These are phyloP conservation scores for Semaprochilodus insignis DNA, from an alignment of 2,797 vertebrate genomes.

Conservation along the genomic window DNA sequence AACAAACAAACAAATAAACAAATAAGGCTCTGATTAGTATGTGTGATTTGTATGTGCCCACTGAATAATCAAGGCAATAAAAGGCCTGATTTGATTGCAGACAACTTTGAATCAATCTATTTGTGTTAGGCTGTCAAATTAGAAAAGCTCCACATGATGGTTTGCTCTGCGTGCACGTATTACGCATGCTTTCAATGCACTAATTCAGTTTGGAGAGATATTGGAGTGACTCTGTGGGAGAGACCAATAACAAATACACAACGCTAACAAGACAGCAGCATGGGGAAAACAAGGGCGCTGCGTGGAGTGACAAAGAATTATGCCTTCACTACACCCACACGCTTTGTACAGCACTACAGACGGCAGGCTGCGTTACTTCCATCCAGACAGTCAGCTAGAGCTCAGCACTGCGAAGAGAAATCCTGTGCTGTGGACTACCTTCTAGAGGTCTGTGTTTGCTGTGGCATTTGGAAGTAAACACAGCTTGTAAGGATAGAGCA, in stretches of 20 bases:
- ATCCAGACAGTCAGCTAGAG: slow-evolving; percentile 20
- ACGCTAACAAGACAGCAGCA: slow-evolving; percentile 47
- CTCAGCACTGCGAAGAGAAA: slow-evolving; percentile 3
- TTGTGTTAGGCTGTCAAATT: slow-evolving; percentile 21
- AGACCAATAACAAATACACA: slow-evolving; percentile 28
- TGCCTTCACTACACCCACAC: slow-evolving; percentile 52
- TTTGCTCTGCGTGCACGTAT: background rate
- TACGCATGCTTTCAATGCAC: background rate
- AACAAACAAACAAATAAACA: background rate
- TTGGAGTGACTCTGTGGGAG: slow-evolving; percentile 17
- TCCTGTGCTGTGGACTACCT: background rate
- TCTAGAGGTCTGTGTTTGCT: background rate
- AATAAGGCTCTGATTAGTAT: slow-evolving; percentile 10
- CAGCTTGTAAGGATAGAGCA: background rate
- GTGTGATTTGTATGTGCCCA: background rate
- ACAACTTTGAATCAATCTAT: slow-evolving; percentile 16
- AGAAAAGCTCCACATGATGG: background rate
- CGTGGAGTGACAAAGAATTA: slow-evolving; percentile 34
- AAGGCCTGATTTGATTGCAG: slow-evolving; percentile 23
- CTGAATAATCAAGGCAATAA: slow-evolving; percentile 27
- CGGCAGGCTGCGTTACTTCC: slow-evolving; percentile 20
- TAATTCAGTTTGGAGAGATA: slow-evolving; percentile 17
- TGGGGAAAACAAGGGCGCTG: slow-evolving; percentile 21
- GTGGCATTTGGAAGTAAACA: slow-evolving; percentile 9
- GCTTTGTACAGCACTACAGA: slow-evolving; percentile 18